Evolutionary conservation across 2,797 vertebrate species (phyloP).

Genomic region (Tapera naevia): DNA sequence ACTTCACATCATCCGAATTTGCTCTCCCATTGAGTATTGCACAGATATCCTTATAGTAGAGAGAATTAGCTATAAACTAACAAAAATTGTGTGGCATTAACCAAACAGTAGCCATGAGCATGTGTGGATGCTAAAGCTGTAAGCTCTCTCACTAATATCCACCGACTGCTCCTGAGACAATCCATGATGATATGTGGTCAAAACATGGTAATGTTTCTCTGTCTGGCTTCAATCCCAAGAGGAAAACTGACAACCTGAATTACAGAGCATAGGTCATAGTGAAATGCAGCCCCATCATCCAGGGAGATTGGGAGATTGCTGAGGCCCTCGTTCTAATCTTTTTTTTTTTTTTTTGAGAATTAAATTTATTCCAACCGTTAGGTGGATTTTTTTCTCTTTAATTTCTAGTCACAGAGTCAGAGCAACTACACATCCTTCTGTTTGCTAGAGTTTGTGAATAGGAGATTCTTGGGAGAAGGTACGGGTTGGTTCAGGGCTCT

Average conservation of each 20-base stretch:
- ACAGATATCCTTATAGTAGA: not conserved
- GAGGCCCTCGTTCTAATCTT: not conserved
- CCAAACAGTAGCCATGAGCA: not conserved
- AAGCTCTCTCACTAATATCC: not conserved
- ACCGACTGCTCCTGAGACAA: not conserved
- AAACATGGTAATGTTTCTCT: not conserved
- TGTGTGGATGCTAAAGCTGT: not conserved
- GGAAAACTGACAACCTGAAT: not conserved
- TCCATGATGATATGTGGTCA: not conserved
- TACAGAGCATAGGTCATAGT: not conserved
- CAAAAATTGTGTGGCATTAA: not conserved
- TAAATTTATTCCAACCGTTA: not conserved
- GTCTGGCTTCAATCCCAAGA: not conserved
- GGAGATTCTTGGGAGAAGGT: not conserved
- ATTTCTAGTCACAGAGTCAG: not conserved
- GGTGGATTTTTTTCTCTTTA: not conserved
- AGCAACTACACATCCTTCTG: not conserved
- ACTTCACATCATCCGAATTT: not conserved
- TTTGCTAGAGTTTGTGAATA: not conserved
- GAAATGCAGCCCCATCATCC: not conserved
- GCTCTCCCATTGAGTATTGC: not conserved
- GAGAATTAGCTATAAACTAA: not conserved
- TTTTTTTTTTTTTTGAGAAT: too few relatives aligned
- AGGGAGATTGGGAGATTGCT: not conserved
- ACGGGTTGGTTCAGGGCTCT: not conserved